Evolutionary conservation across 2,888 invertebrate species (phyloP), one percentile per base, ranked within the genome.

Genomic region (Eurytoma adleriae): DNA sequence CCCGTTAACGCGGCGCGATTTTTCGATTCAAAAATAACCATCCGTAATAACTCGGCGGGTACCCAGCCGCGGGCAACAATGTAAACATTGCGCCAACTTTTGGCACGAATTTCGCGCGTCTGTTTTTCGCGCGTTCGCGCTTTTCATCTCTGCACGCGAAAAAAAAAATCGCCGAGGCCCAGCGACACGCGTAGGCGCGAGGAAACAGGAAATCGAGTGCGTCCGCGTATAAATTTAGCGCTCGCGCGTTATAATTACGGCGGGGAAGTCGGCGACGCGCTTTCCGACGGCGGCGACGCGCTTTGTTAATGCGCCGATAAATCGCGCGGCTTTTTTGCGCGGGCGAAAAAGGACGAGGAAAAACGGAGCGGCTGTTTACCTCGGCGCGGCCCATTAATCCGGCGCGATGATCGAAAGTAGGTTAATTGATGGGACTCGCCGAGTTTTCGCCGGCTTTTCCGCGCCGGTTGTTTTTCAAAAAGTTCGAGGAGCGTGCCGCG

Each of bases 211-310:
- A 86, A 86, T 84, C 84, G 84, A 82, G 81, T 73, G 70, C 79
- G 78, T 79, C 69, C 66, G 76, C 80, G 80, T 62, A 80, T 85
- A 86, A 86, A 87, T 86, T 85, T 87, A 87, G 85, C 85, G 82
- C 78, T 61, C 78, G 71, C 83, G 84, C 54, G 78, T 61, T 59
- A 75, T 87, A 87, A 87, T 87, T 86, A 84, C 83, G 85, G 85
- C 86, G 85, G 83, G 84, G 82, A 56, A 59, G 57, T 59, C 61
- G 50, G 12, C 3, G 10, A n/a, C 69, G 68, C 16, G 7, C 30
- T 64, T 48, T 48, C 48, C 64, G 40, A 40, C 18, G 18, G 18
- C 13, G 0, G 14, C 62, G 48, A 2, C 64, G 40, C 52, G 75
- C 72, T 79, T 79, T 79, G 74, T 81, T 79, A 79, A 81, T 76